phyloP scores from a whole-genome alignment of 2,113 vertebrate species.

The Phylloscopus whistleri region DNA sequence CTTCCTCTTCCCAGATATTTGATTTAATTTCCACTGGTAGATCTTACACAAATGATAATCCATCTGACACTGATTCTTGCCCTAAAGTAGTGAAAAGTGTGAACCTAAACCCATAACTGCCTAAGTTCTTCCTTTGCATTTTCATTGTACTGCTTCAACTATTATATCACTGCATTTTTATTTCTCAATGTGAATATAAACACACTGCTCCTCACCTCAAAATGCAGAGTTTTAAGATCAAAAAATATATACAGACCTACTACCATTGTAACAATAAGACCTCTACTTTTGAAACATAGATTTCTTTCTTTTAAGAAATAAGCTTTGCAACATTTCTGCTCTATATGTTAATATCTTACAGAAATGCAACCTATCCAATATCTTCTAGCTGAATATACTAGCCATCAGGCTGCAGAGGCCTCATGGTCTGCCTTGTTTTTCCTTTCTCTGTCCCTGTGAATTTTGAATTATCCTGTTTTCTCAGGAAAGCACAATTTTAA shows the following conservation, averaged over 20 bases:
- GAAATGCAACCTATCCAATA: neutral
- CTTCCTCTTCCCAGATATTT: neutral
- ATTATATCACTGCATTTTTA: neutral
- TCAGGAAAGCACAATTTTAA: neutral
- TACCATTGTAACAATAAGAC: neutral
- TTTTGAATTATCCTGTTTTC: neutral
- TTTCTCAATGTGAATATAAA: neutral
- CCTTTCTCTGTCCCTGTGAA: neutral
- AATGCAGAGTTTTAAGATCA: neutral
- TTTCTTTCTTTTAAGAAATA: neutral
- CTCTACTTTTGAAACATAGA: neutral
- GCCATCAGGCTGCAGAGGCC: neutral
- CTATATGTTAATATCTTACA: neutral
- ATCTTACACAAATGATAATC: neutral
- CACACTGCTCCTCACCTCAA: rapidly evolving
- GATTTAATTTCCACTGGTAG: neutral
- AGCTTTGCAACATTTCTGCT: neutral
- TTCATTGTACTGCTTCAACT: neutral
- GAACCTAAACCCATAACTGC: neutral
- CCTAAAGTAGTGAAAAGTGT: neutral
- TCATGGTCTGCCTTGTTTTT: neutral
- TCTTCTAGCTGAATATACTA: neutral
- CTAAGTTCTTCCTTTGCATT: neutral
- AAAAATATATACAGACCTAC: neutral
- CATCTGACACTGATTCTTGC: neutral